Percentiles rank a stretch among this genome's conserved stretches.
Evolutionary conservation across 2,113 vertebrate species (phyloP).

Genomic region (Zapus hudsonius): DNA sequence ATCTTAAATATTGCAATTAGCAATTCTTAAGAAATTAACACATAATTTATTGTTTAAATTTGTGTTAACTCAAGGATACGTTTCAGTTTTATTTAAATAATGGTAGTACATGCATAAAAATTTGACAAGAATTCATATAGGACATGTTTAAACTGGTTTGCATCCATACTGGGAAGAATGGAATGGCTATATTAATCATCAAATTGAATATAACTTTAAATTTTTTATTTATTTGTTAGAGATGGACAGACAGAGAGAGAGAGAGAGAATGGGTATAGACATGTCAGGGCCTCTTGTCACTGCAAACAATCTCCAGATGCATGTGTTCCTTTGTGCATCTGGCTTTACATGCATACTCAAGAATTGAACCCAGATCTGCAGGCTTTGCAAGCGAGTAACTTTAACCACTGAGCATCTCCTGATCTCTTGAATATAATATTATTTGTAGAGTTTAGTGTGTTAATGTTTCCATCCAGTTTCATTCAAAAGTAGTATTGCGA

Average conservation of each 20-base stretch:
- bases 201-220: not conserved
- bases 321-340: too few species aligned
- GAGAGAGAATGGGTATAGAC: too few species aligned
- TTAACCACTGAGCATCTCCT: too few species aligned
- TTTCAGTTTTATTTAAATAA: slow-evolving; percentile 2
- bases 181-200: not conserved
- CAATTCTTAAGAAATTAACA: not conserved
- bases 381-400: too few species aligned
- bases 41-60: not conserved
- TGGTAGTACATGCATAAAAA: not conserved
- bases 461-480: not conserved
- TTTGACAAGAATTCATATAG: not conserved
- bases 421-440: not conserved
- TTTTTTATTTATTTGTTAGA: too few species aligned
- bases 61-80: not conserved
- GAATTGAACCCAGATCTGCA: too few species aligned
- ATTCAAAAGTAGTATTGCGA: not conserved
- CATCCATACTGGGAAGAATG: not conserved
- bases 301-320: too few species aligned
- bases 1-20: not conserved
- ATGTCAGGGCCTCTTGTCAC: too few species aligned
- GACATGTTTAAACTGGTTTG: not conserved
- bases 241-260: too few species aligned
- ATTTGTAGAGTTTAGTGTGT: not conserved
- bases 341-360: too few species aligned